phyloP scores from a whole-genome alignment of 2,113 vertebrate genomes.

The Gadus macrocephalus region DNA sequence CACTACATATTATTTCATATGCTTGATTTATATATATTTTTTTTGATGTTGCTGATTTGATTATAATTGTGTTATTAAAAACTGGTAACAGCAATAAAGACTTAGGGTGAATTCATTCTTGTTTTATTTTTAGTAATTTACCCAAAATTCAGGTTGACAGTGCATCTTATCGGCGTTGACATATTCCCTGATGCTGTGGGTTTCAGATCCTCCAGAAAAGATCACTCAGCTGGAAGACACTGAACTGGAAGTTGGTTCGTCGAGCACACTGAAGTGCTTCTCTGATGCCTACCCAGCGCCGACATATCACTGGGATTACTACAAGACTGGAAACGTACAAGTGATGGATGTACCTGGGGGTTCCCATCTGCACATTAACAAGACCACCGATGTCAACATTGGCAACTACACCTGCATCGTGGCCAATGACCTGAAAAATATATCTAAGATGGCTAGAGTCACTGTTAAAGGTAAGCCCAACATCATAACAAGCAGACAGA shows the following conservation, averaged over 20 bases:
- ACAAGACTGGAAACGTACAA: slow-evolving; percentile 26
- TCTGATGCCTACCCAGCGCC: slow-evolving; percentile 41
- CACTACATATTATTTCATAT: neutral
- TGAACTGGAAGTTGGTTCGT: slow-evolving; percentile 29
- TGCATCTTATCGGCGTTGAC: neutral
- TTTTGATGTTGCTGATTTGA: neutral
- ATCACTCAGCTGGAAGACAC: slow-evolving; percentile 54
- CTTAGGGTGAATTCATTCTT: neutral
- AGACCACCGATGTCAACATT: slow-evolving; percentile 38
- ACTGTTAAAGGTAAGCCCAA: slow-evolving; percentile 47
- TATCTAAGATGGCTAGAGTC: slow-evolving; percentile 39
- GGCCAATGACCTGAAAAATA: slow-evolving; percentile 21
- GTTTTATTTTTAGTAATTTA: neutral
- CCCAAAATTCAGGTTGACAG: too few relatives aligned
- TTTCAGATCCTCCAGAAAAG: slow-evolving; percentile 46
- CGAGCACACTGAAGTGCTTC: slow-evolving; percentile 47
- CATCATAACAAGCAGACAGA: neutral
- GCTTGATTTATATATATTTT: too few relatives aligned
- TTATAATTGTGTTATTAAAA: neutral
- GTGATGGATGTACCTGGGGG: slow-evolving; percentile 47
- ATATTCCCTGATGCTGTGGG: neutral
- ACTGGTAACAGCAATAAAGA: neutral
- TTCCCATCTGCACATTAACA: slow-evolving; percentile 42
- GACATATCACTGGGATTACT: slow-evolving; percentile 48
- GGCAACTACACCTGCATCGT: slow-evolving; percentile 52